These are phyloP conservation scores for Cygnus olor DNA, from an alignment of 2,797 vertebrate species.

Conservation along the genomic window DNA sequence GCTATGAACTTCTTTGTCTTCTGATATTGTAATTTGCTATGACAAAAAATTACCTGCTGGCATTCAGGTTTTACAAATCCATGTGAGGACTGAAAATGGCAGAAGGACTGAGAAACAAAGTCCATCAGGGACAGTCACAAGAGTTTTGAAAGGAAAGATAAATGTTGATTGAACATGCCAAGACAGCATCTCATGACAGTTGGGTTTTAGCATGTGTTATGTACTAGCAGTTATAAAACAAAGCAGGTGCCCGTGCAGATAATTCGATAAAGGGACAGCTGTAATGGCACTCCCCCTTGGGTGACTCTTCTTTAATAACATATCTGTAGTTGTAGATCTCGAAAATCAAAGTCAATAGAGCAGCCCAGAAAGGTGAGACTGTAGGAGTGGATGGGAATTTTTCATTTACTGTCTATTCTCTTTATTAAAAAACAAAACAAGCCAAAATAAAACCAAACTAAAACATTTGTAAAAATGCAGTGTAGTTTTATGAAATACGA, in stretches of 20 bases:
- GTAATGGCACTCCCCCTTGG: background rate
- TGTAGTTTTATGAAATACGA: background rate
- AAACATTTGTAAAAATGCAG: background rate
- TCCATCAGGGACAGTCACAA: background rate
- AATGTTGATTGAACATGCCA: background rate
- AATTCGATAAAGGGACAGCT: background rate
- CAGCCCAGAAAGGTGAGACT: background rate
- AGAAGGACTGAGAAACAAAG: background rate
- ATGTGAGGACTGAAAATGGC: background rate
- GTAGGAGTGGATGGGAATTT: background rate
- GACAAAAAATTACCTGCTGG: background rate
- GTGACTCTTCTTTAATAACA: background rate
- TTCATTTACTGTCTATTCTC: background rate
- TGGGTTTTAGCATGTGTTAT: background rate
- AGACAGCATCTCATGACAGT: background rate
- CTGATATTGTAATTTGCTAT: background rate
- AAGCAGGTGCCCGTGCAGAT: background rate
- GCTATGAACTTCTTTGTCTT: background rate
- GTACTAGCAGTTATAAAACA: background rate
- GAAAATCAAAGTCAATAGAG: background rate
- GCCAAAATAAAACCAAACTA: no score
- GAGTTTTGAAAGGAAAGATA: background rate
- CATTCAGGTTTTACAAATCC: background rate
- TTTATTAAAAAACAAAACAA: background rate
- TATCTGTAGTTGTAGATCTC: background rate